Evolutionary conservation across 2,888 invertebrate species (phyloP).

Genomic region (Unio delphinus): DNA sequence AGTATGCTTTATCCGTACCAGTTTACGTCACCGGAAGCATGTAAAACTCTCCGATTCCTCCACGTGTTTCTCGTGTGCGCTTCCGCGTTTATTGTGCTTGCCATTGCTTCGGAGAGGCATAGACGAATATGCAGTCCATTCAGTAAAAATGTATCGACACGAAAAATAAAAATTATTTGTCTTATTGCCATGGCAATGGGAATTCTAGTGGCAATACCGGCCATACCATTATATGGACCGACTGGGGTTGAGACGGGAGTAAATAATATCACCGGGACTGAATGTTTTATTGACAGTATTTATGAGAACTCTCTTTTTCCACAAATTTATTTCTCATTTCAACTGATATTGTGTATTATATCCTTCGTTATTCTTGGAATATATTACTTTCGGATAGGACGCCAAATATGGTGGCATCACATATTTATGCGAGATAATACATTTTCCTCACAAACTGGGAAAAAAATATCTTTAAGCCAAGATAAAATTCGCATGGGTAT

Average conservation of each 20-base stretch:
- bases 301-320: constrained; percentile 39
- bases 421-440: constrained; percentile 37
- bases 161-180: constrained; percentile 39
- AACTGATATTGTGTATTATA: constrained; percentile 35
- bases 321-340: constrained; percentile 34
- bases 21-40: constrained; percentile 45
- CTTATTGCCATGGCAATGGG: constrained; percentile 36
- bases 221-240: constrained; percentile 43
- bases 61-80: constrained; percentile 46
- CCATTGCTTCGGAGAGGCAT: constrained; percentile 54
- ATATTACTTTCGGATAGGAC: constrained; percentile 44
- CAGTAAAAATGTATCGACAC: constrained; percentile 37
- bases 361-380: constrained; percentile 30
- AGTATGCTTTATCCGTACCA: constrained; percentile 51
- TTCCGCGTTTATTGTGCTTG: constrained; percentile 51
- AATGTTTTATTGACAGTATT: constrained; percentile 48
- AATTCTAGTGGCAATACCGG: constrained; percentile 41
- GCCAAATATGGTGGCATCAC: constrained; percentile 30
- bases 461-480: not conserved
- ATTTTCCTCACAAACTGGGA: constrained; percentile 1
- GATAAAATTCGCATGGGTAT: not conserved
- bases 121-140: constrained; percentile 53
- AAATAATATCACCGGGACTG: constrained; percentile 41
- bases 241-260: constrained; percentile 40
- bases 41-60: constrained; percentile 42